Percentiles rank a stretch among this genome's conserved stretches.
Conservation (phyloP, 2,888 invertebrate genomes). For the Latrodectus elegans region DNA sequence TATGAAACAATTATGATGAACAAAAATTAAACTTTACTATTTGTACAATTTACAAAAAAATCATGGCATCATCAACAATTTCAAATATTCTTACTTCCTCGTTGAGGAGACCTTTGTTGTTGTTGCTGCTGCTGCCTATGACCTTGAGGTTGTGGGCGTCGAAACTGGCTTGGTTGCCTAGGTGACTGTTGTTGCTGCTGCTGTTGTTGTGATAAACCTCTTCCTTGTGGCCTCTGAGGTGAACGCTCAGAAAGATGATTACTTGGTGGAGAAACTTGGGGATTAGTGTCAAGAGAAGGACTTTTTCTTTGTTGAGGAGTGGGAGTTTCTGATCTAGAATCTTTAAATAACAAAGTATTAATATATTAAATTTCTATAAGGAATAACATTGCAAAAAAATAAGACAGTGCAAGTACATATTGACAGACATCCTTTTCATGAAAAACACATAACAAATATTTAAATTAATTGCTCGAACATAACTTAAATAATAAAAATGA, state of each 20-base stretch:
- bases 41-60: no score
- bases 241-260: slow-evolving; percentile 42
- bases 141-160: slow-evolving; percentile 27
- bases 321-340: slow-evolving; percentile 76
- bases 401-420: no score
- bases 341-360: slow-evolving; percentile 59
- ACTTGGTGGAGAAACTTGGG: slow-evolving; percentile 17
- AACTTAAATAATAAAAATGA: no score
- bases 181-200: slow-evolving; percentile 3
- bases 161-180: slow-evolving; percentile 4
- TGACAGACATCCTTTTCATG: no score
- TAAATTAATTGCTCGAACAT: no score
- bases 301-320: slow-evolving; percentile 80
- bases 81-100: slow-evolving; percentile 38
- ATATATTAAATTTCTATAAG: no score
- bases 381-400: no score
- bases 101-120: slow-evolving; percentile 48
- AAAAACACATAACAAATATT: no score
- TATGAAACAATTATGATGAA: no score
- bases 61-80: no score
- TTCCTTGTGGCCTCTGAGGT: slow-evolving; percentile 29
- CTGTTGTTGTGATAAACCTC: neutral
- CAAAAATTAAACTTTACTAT: no score
- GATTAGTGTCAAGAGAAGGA: slow-evolving; percentile 85
- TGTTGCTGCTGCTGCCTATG: slow-evolving; percentile 40